Conservation (phyloP, 1,140 invertebrate species). For the Drosophila mayri region DNA sequence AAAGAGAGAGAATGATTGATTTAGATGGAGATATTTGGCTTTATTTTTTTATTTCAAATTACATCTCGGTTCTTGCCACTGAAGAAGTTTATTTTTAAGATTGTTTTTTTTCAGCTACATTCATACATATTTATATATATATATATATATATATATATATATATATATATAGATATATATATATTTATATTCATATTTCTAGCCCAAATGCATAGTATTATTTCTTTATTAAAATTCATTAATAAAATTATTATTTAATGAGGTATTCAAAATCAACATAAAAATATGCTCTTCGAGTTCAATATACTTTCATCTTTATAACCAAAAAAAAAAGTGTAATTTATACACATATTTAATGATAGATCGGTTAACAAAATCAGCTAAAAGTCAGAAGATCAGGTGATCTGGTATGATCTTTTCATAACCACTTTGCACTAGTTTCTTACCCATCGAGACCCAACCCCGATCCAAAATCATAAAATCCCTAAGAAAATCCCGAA, state of each 20-base stretch:
- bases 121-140: too few relatives aligned
- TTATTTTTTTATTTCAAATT: background rate
- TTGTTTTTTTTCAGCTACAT: too few relatives aligned
- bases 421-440: conserved; percentile 54
- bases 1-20: background rate
- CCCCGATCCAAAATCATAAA: conserved; percentile 55
- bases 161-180: too few relatives aligned
- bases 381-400: conserved; percentile 18
- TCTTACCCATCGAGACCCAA: background rate
- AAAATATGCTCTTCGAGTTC: background rate
- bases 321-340: conserved; percentile 7
- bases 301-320: background rate
- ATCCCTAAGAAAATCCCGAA: conserved; percentile 44
- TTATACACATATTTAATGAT: conserved; percentile 11
- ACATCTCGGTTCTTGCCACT: too few relatives aligned
- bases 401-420: conserved; percentile 33
- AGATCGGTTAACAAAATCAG: conserved; percentile 8
- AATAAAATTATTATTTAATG: too few relatives aligned
- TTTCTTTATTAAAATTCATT: too few relatives aligned
- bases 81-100: too few relatives aligned
- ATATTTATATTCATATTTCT: too few relatives aligned
- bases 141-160: too few relatives aligned
- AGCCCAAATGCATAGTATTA: too few relatives aligned
- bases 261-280: background rate
- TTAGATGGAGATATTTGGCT: too few relatives aligned